Conservation (phyloP, 2,797 vertebrate species). For the Anas acuta region DNA sequence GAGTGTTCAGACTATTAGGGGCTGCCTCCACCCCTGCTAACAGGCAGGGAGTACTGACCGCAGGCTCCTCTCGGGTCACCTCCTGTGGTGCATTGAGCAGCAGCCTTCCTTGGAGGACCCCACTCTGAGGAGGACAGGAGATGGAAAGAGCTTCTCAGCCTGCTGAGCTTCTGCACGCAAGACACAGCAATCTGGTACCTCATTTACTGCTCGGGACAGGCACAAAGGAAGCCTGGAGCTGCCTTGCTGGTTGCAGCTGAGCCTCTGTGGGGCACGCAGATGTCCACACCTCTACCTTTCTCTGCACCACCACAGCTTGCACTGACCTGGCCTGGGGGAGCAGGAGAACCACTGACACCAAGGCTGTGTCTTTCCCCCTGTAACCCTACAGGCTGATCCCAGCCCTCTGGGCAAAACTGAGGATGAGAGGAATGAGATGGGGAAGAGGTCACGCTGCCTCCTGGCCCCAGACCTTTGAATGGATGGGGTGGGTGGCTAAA, state of each 20-base stretch:
- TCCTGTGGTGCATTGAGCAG: background rate
- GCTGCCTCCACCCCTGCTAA: background rate
- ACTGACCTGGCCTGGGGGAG: background rate
- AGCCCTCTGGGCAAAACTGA: background rate
- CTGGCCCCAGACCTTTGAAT: no score
- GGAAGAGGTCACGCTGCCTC: background rate
- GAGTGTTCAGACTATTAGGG: background rate
- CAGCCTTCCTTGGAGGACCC: background rate
- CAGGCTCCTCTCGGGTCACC: background rate
- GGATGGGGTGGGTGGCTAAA: no score
- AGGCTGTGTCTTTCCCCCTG: background rate
- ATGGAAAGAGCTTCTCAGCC: background rate
- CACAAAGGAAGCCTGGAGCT: background rate
- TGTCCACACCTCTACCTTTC: background rate
- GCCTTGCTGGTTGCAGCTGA: accelerated
- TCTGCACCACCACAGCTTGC: background rate
- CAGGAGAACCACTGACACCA: background rate
- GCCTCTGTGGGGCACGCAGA: accelerated
- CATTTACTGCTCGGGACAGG: background rate
- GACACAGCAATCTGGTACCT: background rate
- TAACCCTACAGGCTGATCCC: background rate
- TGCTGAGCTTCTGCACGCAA: background rate
- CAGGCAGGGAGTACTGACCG: background rate
- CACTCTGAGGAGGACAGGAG: background rate
- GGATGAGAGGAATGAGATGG: background rate